These are phyloP conservation scores for Hystrix brachyura DNA, from an alignment of 2,113 vertebrate genomes.

Conservation along the genomic window DNA sequence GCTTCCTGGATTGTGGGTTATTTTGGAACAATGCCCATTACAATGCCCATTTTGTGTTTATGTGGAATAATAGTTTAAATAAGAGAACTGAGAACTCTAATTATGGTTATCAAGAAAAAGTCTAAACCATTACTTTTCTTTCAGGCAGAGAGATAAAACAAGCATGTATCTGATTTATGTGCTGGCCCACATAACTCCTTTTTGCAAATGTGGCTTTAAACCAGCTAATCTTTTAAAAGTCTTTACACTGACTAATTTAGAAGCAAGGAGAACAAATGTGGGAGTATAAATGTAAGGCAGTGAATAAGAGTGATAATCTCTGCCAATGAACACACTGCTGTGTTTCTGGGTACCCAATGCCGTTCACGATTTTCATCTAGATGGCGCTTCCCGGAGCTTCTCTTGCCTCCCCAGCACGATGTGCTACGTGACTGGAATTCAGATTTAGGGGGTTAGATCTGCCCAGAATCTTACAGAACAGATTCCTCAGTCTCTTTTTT, in stretches of 20 bases:
- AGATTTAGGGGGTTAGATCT: slow-evolving; percentile 9
- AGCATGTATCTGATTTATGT: slow-evolving; percentile 66
- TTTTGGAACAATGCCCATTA: not conserved
- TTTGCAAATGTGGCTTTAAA: slow-evolving; percentile 79
- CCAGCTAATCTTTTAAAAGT: slow-evolving; percentile 82
- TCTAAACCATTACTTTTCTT: slow-evolving; percentile 54
- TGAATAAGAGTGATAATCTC: slow-evolving; percentile 65
- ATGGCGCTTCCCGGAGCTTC: slow-evolving; percentile 55
- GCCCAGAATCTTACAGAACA: slow-evolving; percentile 35
- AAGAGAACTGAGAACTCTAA: slow-evolving; percentile 40
- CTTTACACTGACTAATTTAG: slow-evolving; percentile 83
- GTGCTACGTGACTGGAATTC: slow-evolving; percentile 70
- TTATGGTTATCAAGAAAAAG: slow-evolving; percentile 59
- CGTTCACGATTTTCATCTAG: slow-evolving; percentile 56
- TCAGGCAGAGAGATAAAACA: slow-evolving; percentile 32
- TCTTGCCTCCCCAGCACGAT: slow-evolving; percentile 62
- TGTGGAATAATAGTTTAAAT: slow-evolving; percentile 29
- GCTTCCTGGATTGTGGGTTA: not conserved
- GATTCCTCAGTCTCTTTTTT: not conserved
- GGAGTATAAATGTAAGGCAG: slow-evolving; percentile 79
- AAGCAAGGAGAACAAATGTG: slow-evolving; percentile 83
- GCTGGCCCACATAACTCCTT: slow-evolving; percentile 77
- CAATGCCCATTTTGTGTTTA: slow-evolving; percentile 10
- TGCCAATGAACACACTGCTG: slow-evolving; percentile 72
- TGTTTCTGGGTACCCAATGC: slow-evolving; percentile 65